These are phyloP conservation scores for Ashinkailepas kermadecensis DNA, from an alignment of 2,888 invertebrate genomes.

Conservation along the genomic window DNA sequence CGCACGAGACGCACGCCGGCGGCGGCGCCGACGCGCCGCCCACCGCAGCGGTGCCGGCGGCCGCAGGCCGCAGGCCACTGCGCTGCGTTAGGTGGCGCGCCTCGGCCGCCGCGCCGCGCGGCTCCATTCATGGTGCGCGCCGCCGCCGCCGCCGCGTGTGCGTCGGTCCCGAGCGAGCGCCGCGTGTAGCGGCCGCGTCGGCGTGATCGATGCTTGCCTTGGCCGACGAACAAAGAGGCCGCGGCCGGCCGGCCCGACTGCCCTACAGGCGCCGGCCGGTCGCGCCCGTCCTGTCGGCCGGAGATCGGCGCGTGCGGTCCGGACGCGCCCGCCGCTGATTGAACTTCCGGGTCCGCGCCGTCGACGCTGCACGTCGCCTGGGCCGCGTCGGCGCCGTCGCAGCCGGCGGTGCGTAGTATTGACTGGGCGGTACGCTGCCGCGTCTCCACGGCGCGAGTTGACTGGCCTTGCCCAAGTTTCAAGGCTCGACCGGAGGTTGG, in stretches of 20 bases:
- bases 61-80: too few relatives aligned
- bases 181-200: not conserved
- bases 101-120: not conserved
- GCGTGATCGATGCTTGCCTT: not conserved
- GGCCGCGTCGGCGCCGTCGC: not conserved
- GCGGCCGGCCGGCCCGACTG: not conserved
- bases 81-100: too few relatives aligned
- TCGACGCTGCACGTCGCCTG: too few relatives aligned
- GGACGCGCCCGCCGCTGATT: not conserved
- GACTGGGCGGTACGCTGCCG: not conserved
- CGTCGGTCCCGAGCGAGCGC: not conserved
- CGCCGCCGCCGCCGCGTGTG: not conserved
- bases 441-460: not conserved
- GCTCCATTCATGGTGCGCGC: not conserved
- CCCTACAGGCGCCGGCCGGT: not conserved
- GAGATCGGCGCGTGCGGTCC: not conserved
- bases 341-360: not conserved
- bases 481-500: not conserved
- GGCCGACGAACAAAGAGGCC: not conserved
- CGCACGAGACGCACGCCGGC: too few relatives aligned
- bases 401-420: slow-evolving; percentile 3
- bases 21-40: too few relatives aligned
- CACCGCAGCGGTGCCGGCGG: too few relatives aligned
- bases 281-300: not conserved
- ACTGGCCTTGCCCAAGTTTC: slow-evolving; percentile 20